Evolutionary conservation across 2,888 invertebrate genomes (phyloP), one percentile per base, ranked within the genome.

Genomic region (Amphipoea oculea): DNA sequence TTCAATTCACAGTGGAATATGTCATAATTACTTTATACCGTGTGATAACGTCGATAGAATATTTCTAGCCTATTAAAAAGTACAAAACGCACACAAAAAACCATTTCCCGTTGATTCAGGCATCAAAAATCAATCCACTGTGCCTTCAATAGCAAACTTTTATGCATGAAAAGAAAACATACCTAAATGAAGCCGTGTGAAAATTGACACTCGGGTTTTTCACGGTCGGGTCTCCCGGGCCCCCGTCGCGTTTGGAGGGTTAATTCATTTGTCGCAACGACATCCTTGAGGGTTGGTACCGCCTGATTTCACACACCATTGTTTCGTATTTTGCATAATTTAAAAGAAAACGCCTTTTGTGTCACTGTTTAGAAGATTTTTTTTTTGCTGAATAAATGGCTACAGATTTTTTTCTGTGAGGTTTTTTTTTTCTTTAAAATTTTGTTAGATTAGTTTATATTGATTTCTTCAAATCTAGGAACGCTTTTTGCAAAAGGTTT

Each of bases 221-320:
- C 84, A 83, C 80, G 83, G 82, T 73, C 81, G 76, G 82, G 82
- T 81, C 72, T 45, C 74, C 9, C 9, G 72, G 75, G 68, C 88
- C 90, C 90, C 90, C 84, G 88, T 67, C 29, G 89, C 74, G 87
- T 78, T 84, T 78, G 73, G 88, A 88, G 89, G 90, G 89, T 90
- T 86, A 84, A 83, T 83, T 88, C 88, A 86, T 90, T 89, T 90
- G 85, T 87, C 79, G 80, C 83, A 69, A 75, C 83, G 79, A 79
- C 86, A 82, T 79, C 76, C 81, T 45, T 76, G 66, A 84, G 87
- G 89, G 89, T 90, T 86, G 75, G 65, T 54, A 82, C 68, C 82
- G 86, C 81, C 75, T 91, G 91, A 92, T 92, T 92, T 88, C 82
- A 79, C 81, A 82, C 78, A 82, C 70, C 78, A 87, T 85, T 90